Evolutionary conservation across 2,113 vertebrate species (phyloP).

Genomic region (Gadus macrocephalus): DNA sequence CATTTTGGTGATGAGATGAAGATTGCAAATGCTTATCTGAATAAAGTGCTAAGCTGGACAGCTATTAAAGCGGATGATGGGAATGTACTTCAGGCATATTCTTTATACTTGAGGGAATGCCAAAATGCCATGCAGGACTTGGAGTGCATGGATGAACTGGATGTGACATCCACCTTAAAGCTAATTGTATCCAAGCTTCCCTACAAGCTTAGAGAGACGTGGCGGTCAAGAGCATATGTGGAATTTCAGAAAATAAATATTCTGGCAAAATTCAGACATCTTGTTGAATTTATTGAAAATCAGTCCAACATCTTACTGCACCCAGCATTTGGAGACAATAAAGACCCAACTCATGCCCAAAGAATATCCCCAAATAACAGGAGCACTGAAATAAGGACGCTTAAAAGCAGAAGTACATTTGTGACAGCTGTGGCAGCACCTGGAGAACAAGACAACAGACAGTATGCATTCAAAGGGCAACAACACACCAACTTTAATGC

Average conservation of each 20-base stretch:
- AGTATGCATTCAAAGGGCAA: too few relatives aligned
- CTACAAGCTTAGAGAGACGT: conserved; percentile 7
- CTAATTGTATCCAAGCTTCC: conserved; percentile 3
- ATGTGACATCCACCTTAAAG: conserved; percentile 6
- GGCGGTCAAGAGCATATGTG: not conserved
- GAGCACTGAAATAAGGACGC: too few relatives aligned
- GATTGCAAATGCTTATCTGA: conserved; percentile 8
- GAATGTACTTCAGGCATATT: conserved; percentile 1
- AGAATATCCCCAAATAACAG: too few relatives aligned
- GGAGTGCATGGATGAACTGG: conserved; percentile 1
- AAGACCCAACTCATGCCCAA: too few relatives aligned
- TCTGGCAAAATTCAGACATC: not conserved
- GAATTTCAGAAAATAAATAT: not conserved
- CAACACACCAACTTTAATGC: too few relatives aligned
- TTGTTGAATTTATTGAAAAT: not conserved
- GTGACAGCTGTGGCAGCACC: too few relatives aligned
- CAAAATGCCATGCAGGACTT: conserved; percentile 5
- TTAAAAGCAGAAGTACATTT: too few relatives aligned
- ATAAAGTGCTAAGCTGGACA: conserved; percentile 12
- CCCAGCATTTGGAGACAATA: conserved; percentile 7
- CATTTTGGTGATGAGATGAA: not conserved
- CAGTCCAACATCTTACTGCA: not conserved
- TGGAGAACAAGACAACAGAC: too few relatives aligned
- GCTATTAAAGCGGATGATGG: conserved; percentile 3
- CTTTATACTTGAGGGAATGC: conserved; percentile 4